Percentiles rank a stretch among this genome's conserved stretches.
These are phyloP conservation scores for Argyresthia goedartella DNA, from an alignment of 2,888 invertebrate genomes.

Conservation along the genomic window DNA sequence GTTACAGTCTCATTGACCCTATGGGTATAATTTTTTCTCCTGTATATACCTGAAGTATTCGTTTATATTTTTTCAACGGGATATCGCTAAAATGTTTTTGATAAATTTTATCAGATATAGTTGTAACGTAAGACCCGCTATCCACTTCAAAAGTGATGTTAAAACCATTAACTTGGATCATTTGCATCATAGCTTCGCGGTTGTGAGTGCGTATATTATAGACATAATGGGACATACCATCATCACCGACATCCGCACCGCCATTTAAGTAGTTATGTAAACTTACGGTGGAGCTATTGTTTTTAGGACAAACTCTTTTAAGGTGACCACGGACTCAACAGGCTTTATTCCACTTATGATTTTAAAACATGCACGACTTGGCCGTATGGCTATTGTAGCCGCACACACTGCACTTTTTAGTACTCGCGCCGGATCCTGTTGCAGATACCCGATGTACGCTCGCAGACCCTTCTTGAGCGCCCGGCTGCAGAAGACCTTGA, in stretches of 20 bases:
- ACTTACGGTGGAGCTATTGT: not conserved
- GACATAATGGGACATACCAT: not conserved
- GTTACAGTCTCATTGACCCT: not conserved
- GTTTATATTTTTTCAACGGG: not conserved
- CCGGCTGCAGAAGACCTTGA: not conserved
- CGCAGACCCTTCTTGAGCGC: not conserved
- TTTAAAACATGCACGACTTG: not conserved
- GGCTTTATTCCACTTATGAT: not conserved
- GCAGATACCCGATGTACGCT: not conserved
- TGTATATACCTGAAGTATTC: not conserved
- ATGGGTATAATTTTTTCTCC: not conserved
- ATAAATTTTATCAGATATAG: not conserved
- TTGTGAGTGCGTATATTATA: not conserved
- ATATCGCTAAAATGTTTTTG: not conserved
- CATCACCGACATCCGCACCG: not conserved
- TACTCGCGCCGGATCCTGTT: not conserved
- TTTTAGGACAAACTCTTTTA: not conserved
- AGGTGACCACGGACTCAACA: not conserved
- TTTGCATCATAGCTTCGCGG: slow-evolving; percentile 1
- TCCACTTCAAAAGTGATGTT: not conserved
- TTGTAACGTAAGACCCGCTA: not conserved
- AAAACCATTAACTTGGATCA: not conserved
- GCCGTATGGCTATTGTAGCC: not conserved
- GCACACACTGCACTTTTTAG: not conserved
- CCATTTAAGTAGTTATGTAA: not conserved